Evolutionary conservation across 2,888 invertebrate species (phyloP).

Genomic region (Rotaria macrura): DNA sequence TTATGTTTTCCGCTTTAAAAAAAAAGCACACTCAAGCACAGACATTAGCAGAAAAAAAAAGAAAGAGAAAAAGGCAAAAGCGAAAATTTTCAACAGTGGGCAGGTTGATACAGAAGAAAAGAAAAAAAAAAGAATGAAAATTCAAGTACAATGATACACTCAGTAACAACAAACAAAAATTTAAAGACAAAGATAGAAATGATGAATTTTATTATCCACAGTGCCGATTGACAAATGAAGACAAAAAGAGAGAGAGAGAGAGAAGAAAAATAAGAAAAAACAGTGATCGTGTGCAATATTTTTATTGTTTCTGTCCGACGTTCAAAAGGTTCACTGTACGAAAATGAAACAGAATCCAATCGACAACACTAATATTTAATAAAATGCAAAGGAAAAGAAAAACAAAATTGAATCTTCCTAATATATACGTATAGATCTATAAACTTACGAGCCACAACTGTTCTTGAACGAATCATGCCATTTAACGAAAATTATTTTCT

Average conservation of each 20-base stretch:
- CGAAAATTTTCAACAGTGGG: background rate
- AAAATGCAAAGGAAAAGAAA: too few species aligned
- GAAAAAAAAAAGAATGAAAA: background rate
- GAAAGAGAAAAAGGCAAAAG: background rate
- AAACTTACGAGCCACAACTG: background rate
- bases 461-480: background rate
- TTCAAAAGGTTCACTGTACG: background rate
- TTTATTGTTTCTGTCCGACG: background rate
- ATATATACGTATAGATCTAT: too few species aligned
- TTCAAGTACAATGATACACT: conserved; percentile 11
- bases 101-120: background rate
- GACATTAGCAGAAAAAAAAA: background rate
- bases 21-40: background rate
- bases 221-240: background rate
- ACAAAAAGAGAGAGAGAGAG: background rate
- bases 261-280: background rate
- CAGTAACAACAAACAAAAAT: conserved; percentile 8
- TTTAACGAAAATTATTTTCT: background rate
- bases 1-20: background rate
- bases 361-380: background rate
- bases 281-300: background rate
- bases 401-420: background rate
- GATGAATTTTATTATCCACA: background rate
- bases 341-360: background rate
- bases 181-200: background rate